phyloP scores from a whole-genome alignment of 2,888 invertebrate genomes.

The Stegophylla sp. region DNA sequence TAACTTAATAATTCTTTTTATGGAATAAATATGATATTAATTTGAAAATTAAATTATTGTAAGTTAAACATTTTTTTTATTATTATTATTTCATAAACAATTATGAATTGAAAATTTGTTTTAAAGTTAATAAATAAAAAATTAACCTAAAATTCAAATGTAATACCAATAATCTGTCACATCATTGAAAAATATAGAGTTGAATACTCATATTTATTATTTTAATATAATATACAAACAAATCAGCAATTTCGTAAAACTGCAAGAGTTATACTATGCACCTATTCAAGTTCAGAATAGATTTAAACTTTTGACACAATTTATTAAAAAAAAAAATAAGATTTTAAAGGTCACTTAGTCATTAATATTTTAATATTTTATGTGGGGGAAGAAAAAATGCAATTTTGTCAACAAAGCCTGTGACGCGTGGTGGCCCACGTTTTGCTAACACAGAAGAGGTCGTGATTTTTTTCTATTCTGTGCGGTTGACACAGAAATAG shows the following conservation, averaged over 20 bases:
- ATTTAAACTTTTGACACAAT: neutral
- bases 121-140: too few species aligned
- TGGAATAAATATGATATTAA: neutral
- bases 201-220: neutral
- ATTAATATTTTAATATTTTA: conserved; percentile 35
- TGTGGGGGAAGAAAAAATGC: conserved; percentile 31
- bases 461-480: conserved; percentile 48
- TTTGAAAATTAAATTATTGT: neutral
- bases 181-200: neutral
- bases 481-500: conserved; percentile 58
- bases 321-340: neutral
- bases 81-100: too few species aligned
- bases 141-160: neutral
- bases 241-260: neutral
- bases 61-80: too few species aligned
- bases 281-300: neutral
- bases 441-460: conserved; percentile 55
- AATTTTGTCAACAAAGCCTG: conserved; percentile 55
- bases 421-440: conserved; percentile 47
- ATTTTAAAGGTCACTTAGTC: conserved; percentile 30
- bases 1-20: neutral
- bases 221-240: neutral
- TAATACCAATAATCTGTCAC: neutral
- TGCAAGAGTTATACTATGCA: neutral
- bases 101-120: too few species aligned